phyloP scores from a whole-genome alignment of 2,113 vertebrate genomes.

The Tachycineta bicolor region DNA sequence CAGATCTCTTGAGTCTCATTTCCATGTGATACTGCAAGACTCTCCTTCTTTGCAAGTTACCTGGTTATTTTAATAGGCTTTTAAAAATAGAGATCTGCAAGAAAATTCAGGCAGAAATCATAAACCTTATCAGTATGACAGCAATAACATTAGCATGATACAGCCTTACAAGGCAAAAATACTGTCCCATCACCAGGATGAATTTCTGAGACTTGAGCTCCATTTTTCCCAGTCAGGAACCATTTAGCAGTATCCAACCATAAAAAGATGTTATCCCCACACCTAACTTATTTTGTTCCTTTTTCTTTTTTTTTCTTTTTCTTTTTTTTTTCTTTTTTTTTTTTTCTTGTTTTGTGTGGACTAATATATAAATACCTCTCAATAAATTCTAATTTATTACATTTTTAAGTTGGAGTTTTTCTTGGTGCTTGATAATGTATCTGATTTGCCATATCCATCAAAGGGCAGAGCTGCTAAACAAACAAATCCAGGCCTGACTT shows the following conservation, averaged over 20 bases:
- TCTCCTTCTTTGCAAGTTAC: not conserved
- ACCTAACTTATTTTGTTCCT: not conserved
- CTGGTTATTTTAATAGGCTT: not conserved
- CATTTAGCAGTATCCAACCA: not conserved
- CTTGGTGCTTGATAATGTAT: not conserved
- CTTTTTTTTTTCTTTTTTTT: not conserved
- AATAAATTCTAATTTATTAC: not conserved
- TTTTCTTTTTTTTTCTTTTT: no score
- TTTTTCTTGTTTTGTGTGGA: not conserved
- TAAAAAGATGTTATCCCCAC: not conserved
- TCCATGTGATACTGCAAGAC: not conserved
- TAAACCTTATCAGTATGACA: not conserved
- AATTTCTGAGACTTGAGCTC: not conserved
- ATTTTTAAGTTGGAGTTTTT: not conserved
- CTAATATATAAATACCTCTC: not conserved
- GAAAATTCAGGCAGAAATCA: not conserved
- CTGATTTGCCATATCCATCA: not conserved
- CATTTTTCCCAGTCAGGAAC: not conserved
- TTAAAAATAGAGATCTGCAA: not conserved
- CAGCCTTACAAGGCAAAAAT: conserved; percentile 8
- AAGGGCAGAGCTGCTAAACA: not conserved
- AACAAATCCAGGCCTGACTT: not conserved
- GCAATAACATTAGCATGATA: not conserved
- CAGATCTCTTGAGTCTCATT: not conserved
- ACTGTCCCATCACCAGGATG: not conserved